Conservation (phyloP, 2,888 invertebrate species). For the Pyrgus malvae region DNA sequence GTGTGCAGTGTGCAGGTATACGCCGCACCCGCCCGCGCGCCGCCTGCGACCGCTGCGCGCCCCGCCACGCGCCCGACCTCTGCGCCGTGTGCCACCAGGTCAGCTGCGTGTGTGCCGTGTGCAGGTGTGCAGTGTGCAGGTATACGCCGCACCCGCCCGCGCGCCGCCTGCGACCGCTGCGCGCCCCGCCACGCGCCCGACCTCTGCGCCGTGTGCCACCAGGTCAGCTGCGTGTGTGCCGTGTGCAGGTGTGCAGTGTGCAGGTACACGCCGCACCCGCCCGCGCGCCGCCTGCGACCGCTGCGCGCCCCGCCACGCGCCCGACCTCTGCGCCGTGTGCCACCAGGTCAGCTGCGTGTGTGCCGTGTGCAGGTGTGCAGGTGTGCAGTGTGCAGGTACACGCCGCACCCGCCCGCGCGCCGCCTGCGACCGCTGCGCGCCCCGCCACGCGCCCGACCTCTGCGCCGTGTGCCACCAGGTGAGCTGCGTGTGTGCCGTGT, state of each 20-base stretch:
- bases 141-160: slow-evolving; percentile 87
- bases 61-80: slow-evolving; percentile 81
- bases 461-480: slow-evolving; percentile 90
- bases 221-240: too few species aligned
- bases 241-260: too few species aligned
- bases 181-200: slow-evolving; percentile 84
- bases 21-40: slow-evolving; percentile 88
- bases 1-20: too few species aligned
- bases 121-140: too few species aligned
- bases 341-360: slow-evolving; percentile 78
- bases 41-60: slow-evolving; percentile 90
- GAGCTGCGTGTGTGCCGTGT: too few species aligned
- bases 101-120: too few species aligned
- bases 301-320: slow-evolving; percentile 87
- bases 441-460: slow-evolving; percentile 81
- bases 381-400: too few species aligned
- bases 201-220: slow-evolving; percentile 88
- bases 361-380: too few species aligned
- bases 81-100: slow-evolving; percentile 90
- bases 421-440: slow-evolving; percentile 90
- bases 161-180: slow-evolving; percentile 91
- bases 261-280: slow-evolving; percentile 86
- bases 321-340: slow-evolving; percentile 85
- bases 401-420: slow-evolving; percentile 88
- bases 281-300: slow-evolving; percentile 91